Base-by-base conservation (phyloP, 2,113 vertebrate species). In the Cryptotis parvus region DNA sequence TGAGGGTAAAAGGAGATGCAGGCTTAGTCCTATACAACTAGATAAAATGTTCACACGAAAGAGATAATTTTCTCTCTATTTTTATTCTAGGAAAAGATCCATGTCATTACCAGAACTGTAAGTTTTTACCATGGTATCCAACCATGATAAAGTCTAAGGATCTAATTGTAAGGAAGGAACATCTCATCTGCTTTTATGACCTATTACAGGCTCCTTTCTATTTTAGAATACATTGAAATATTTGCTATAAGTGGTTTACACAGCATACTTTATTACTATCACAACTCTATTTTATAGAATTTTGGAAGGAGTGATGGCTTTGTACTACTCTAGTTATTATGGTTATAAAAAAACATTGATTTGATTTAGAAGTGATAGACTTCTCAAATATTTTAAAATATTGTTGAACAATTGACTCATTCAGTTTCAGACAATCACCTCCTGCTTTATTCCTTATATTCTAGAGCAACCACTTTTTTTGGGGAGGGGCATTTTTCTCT, bases 291-390 rank as follows among this genome's bases (percentile, higher is more conserved):
- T 5, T 58, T 58, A 58, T 58, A 24, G 55, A 58, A 58, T 61
- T 9, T 31, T 65, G 9, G 29, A 26, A 31, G 11, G 29, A 29
- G 27, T 24, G 26, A 65, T 65, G 29, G 26, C 63, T 65, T 65
- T 65, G 29, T 65, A 61, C 58, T 61, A 24, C 24, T 61, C 58
- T 61, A 20, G n/a, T n/a, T n/a, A n/a, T n/a, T n/a, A n/a, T n/a
- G n/a, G n/a, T n/a, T n/a, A n/a, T n/a, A n/a, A n/a, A 49, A 93
- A 93, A 96, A 94, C 68, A 91, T 80, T 92, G 88, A 85, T 43
- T 90, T 84, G 72, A 83, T 55, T 86, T 91, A 76, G 70, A 96
- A 35, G n/a, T 65, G 86, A 39, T 45, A 69, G 65, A 33, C 39
- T 85, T 95, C 90, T 87, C 69, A 68, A 93, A 76, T 88, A 87